Evolutionary conservation across 1,140 invertebrate species (phyloP), one percentile per base, ranked within the genome.

Genomic region (Papilio xuthus): DNA sequence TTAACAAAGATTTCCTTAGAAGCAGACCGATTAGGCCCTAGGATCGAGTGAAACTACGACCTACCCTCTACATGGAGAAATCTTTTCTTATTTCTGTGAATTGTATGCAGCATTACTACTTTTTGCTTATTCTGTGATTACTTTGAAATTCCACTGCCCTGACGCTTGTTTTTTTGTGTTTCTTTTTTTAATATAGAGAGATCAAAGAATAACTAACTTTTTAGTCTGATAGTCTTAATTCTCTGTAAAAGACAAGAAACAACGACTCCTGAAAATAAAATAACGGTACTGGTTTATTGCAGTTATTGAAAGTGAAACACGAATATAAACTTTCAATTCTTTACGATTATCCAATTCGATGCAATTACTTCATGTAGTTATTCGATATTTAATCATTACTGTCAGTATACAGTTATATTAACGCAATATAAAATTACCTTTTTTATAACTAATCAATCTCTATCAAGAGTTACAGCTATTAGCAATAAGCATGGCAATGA

Each of bases 391-490:
- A 73, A 47, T 73, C 20, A 73, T 73, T 26, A 50, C 20, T 73
- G 20, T 23, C 23, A 73, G 41, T 12, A 26, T 73, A 44, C 37
- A 23, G 63, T 79, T 75, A 67, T 67, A 13, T 67, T 80, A 83
- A 63, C 63, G 50, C 72, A 78, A 82, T 53, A 81, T 67, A 79
- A 84, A 86, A 86, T 88, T 85, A 84, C 75, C 69, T 83, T 88
- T 86, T 88, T 86, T 84, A 78, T 77, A 42, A 83, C 78, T 86
- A 85, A 89, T 89, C 85, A 85, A 89, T 87, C 85, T 85, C 71
- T 80, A 77, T 81, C 72, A 53, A 79, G 77, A 82, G 77, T 78
- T 78, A 81, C 83, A 80, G 80, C 82, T 83, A 82, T 83, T 84
- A 75, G 84, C 74, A 80, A 80, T 86, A 81, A 83, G 75, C 79